Evolutionary conservation across 2,113 vertebrate species (phyloP), one percentile per base, ranked within the genome.

Genomic region (Vireo altiloquus): DNA sequence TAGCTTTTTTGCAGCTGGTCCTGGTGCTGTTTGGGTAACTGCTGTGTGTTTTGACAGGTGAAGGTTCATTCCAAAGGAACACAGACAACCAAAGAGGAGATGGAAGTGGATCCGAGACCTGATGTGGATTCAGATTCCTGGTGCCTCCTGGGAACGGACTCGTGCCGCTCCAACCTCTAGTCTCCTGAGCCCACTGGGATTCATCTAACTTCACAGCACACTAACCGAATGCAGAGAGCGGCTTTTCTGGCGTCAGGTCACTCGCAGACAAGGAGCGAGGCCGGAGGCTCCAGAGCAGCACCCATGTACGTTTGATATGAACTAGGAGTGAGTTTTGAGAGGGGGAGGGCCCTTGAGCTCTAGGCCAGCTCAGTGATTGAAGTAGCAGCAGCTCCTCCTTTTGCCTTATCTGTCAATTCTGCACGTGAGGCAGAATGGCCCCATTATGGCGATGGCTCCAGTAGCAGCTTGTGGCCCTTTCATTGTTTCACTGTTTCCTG

Each of bases 91-190:
- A 98, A 97, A 95, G 98, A 98, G 95, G 98, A 98, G 85, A 87
- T 95, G 95, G 98, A 98, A 96, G 80, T 94, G 80, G 98, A 98
- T 98, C 96, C 97, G 1, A 98, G 97, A 90, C 98, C 98, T 93
- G 98, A 98, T 49, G 70, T 98, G 96, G 98, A 98, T 97, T 98
- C 98, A 70, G 98, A 98, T 88, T 98, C 98, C 87, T 98, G 98
- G 98, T 98, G 98, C 96, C 98, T 98, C 70, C 96, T 98, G 95
- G 98, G 98, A 96, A 97, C 98, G 93, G 98, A 98, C 89, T 98
- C 98, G 54, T 98, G 97, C 94, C 97, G 98, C 94, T 97, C 98
- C 95, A 97, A 97, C 94, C 98, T 98, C 95, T 98, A 98, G 97
- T 97, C 96, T 97, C 95, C 95, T 97, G 96, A 97, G 96, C 94